phyloP scores from a whole-genome alignment of 2,888 invertebrate genomes.

The Pseudeuparius sepicola region DNA sequence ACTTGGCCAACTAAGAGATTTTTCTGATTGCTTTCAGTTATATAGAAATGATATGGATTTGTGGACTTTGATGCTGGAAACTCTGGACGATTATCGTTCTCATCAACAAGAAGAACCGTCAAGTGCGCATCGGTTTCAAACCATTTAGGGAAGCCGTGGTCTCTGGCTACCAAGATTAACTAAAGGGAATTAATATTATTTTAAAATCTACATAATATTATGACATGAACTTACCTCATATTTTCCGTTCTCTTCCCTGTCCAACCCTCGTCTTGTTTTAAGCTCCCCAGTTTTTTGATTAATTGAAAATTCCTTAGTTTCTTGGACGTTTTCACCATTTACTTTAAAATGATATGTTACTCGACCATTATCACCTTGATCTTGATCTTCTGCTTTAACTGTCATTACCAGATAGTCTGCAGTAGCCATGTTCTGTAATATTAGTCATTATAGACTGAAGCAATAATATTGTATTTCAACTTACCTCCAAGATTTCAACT shows the following conservation, averaged over 20 bases:
- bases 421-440: conserved; percentile 57
- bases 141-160: conserved; percentile 71
- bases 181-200: conserved; percentile 34
- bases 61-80: conserved; percentile 52
- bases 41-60: conserved; percentile 55
- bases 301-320: conserved; percentile 74
- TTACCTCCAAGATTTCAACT: conserved; percentile 74
- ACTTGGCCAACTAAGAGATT: conserved; percentile 51
- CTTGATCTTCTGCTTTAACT: conserved; percentile 72
- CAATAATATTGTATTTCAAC: conserved; percentile 15
- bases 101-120: conserved; percentile 65
- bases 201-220: not conserved
- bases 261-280: conserved; percentile 65
- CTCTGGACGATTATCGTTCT: conserved; percentile 71
- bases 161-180: conserved; percentile 71
- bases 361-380: conserved; percentile 73
- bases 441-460: conserved; percentile 6
- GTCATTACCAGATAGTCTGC: conserved; percentile 69
- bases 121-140: conserved; percentile 69
- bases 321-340: conserved; percentile 54
- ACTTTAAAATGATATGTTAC: conserved; percentile 77
- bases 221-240: conserved; percentile 55
- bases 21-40: conserved; percentile 59
- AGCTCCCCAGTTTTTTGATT: conserved; percentile 71
- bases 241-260: conserved; percentile 60